Evolutionary conservation across 2,113 vertebrate species (phyloP).

Genomic region (Pampusana beccarii): DNA sequence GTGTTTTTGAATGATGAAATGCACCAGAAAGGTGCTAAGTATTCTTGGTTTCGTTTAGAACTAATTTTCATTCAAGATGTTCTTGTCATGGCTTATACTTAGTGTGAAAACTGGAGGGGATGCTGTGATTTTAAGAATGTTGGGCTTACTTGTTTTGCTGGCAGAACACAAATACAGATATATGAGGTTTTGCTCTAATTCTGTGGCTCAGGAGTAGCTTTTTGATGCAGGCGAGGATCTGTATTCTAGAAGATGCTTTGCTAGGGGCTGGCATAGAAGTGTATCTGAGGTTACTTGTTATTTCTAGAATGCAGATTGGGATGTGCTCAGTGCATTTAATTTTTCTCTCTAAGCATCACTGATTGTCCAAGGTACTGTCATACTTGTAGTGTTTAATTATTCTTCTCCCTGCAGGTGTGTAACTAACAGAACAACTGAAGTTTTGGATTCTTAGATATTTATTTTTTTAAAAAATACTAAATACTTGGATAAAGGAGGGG

Average conservation of each 20-base stretch:
- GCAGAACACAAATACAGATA: neutral
- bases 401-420: neutral
- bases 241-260: neutral
- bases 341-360: neutral
- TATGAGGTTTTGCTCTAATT: neutral
- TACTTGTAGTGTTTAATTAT: neutral
- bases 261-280: neutral
- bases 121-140: conserved; percentile 10
- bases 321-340: neutral
- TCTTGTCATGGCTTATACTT: conserved; percentile 6
- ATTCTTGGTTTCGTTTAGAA: conserved; percentile 34
- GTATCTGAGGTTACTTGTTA: neutral
- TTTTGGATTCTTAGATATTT: neutral
- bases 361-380: neutral
- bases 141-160: neutral
- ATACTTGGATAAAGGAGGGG: neutral
- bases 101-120: neutral
- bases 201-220: neutral
- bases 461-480: neutral
- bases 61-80: conserved; percentile 21
- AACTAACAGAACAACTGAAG: neutral
- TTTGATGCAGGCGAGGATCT: neutral
- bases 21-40: conserved; percentile 13
- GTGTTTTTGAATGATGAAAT: conserved; percentile 12
- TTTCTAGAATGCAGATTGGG: neutral